Conservation (phyloP, 2,888 invertebrate species). For the Tholera decimalis region DNA sequence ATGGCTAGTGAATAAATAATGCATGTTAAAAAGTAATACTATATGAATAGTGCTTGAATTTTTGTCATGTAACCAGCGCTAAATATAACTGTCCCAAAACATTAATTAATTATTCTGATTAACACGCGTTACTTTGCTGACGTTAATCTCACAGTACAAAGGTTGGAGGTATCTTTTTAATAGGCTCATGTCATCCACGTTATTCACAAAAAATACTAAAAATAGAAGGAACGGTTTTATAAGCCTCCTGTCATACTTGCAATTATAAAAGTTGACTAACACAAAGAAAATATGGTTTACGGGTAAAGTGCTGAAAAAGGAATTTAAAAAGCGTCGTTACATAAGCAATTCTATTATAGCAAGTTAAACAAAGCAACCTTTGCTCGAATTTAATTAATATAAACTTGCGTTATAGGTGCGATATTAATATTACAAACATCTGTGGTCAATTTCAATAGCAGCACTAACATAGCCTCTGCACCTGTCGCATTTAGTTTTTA, state of each 20-base stretch:
- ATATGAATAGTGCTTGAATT: background rate
- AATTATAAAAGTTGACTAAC: constrained; percentile 22
- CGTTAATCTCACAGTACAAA: constrained; percentile 8
- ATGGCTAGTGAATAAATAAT: background rate
- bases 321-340: too few relatives aligned
- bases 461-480: too few relatives aligned
- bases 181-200: background rate
- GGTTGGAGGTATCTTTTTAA: constrained; percentile 18
- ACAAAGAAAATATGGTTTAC: background rate
- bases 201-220: constrained; percentile 5
- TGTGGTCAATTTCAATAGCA: too few relatives aligned
- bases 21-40: background rate
- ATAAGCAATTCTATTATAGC: too few relatives aligned
- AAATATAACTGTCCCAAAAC: constrained; percentile 13
- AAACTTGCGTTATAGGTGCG: too few relatives aligned
- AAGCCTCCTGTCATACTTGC: constrained; percentile 18
- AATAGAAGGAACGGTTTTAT: constrained; percentile 34
- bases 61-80: background rate
- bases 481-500: too few relatives aligned
- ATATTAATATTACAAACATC: too few relatives aligned
- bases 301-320: background rate
- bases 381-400: too few relatives aligned
- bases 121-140: constrained; percentile 5
- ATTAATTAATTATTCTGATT: constrained; percentile 24
- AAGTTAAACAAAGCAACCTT: too few relatives aligned